These are phyloP conservation scores for Xiphorhynchus erythropygius DNA, from an alignment of 2,797 vertebrate genomes.

Conservation along the genomic window DNA sequence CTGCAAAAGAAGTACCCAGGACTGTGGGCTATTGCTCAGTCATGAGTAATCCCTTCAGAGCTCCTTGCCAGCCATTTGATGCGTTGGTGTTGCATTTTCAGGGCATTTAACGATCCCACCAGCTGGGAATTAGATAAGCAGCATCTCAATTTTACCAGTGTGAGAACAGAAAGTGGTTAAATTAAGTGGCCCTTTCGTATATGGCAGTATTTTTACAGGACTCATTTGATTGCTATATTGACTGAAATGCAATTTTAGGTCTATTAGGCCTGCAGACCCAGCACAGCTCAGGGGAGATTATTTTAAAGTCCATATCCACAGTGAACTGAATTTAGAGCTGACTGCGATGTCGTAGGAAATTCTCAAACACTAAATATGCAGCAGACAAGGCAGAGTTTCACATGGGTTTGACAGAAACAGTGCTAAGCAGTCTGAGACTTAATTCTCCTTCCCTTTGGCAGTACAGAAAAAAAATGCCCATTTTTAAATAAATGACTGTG, in stretches of 20 bases:
- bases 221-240: not conserved
- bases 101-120: not conserved
- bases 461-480: not conserved
- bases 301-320: not conserved
- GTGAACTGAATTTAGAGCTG: not conserved
- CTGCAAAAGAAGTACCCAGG: not conserved
- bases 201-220: not conserved
- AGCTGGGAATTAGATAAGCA: not conserved
- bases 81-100: not conserved
- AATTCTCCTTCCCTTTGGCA: not conserved
- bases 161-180: not conserved
- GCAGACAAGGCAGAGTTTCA: not conserved
- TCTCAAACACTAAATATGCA: not conserved
- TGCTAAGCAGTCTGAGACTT: not conserved
- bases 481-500: not conserved
- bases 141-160: not conserved
- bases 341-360: not conserved
- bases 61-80: not conserved
- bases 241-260: not conserved
- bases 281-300: not conserved
- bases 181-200: not conserved
- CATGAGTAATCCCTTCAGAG: not conserved
- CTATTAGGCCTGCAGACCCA: not conserved
- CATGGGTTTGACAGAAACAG: not conserved
- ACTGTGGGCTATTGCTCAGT: not conserved